phyloP scores from a whole-genome alignment of 2,888 invertebrate species.

The Elegia similella region DNA sequence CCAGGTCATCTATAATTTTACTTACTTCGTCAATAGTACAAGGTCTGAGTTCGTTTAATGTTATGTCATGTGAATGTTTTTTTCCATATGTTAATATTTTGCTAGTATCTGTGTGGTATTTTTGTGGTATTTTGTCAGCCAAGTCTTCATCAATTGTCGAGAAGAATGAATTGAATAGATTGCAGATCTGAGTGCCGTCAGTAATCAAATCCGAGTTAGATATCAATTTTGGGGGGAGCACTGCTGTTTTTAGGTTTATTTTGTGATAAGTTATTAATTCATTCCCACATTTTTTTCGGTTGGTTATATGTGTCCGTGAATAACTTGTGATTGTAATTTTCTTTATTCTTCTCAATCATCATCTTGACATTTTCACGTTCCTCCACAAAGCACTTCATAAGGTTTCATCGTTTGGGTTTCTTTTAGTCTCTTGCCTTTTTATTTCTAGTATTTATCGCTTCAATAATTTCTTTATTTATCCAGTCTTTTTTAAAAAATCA shows the following conservation, averaged over 20 bases:
- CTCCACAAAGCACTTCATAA: too few species aligned
- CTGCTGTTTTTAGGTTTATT: constrained; percentile 15
- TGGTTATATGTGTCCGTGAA: constrained; percentile 9
- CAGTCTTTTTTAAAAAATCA: too few species aligned
- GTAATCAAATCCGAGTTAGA: not conserved
- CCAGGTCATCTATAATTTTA: too few species aligned
- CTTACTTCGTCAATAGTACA: not conserved
- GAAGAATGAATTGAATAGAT: constrained; percentile 1
- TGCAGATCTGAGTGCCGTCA: not conserved
- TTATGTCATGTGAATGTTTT: not conserved
- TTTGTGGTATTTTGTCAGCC: not conserved
- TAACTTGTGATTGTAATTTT: not conserved
- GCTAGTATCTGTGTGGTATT: not conserved
- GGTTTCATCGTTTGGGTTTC: too few species aligned
- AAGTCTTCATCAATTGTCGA: not conserved
- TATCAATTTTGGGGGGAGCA: constrained; percentile 11
- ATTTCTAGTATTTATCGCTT: too few species aligned
- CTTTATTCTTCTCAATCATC: constrained; percentile 1
- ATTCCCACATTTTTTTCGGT: constrained; percentile 18
- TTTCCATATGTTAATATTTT: not conserved
- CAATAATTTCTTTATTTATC: too few species aligned
- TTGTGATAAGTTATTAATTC: too few species aligned
- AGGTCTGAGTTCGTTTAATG: not conserved
- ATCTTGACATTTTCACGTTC: not conserved
- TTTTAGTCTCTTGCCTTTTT: too few species aligned